Evolutionary conservation across 2,113 vertebrate species (phyloP).

Genomic region (Gadus chalcogrammus): DNA sequence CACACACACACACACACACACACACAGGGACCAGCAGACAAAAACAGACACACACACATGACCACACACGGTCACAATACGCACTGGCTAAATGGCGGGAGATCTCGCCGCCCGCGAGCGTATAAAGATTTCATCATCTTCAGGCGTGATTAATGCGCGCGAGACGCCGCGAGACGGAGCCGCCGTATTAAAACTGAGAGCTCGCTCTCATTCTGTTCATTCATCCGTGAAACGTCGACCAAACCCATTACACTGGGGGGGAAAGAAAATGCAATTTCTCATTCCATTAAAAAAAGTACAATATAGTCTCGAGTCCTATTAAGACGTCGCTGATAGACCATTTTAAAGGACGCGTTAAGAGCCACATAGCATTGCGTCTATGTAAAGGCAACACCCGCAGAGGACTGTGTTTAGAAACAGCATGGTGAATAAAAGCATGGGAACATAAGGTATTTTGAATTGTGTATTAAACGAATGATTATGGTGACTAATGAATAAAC

Average conservation of each 20-base stretch:
- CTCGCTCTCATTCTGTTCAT: conserved; percentile 94
- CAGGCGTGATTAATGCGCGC: conserved; percentile 91
- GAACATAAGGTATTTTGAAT: conserved; percentile 62
- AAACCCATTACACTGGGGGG: conserved; percentile 91
- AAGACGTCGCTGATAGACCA: conserved; percentile 95
- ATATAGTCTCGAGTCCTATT: conserved; percentile 94
- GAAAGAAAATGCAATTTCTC: conserved; percentile 97
- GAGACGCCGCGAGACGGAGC: conserved; percentile 87
- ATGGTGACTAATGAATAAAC: conserved; percentile 89
- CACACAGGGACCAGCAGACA: not conserved
- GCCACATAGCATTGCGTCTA: conserved; percentile 62
- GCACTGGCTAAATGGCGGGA: conserved; percentile 3
- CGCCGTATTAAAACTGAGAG: conserved; percentile 91
- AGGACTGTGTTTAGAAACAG: conserved; percentile 54
- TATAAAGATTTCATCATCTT: conserved; percentile 92
- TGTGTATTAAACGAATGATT: conserved; percentile 54
- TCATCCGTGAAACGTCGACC: conserved; percentile 92
- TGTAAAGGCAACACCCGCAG: conserved; percentile 58
- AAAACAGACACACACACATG: conserved; percentile 17
- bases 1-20: not conserved
- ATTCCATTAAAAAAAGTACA: conserved; percentile 95
- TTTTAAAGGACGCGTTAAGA: conserved; percentile 69
- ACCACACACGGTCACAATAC: not conserved
- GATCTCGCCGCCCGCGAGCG: conserved; percentile 37
- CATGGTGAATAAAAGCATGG: conserved; percentile 58